Conservation (phyloP, 1,140 invertebrate genomes). For the Chlorops oryzae region DNA sequence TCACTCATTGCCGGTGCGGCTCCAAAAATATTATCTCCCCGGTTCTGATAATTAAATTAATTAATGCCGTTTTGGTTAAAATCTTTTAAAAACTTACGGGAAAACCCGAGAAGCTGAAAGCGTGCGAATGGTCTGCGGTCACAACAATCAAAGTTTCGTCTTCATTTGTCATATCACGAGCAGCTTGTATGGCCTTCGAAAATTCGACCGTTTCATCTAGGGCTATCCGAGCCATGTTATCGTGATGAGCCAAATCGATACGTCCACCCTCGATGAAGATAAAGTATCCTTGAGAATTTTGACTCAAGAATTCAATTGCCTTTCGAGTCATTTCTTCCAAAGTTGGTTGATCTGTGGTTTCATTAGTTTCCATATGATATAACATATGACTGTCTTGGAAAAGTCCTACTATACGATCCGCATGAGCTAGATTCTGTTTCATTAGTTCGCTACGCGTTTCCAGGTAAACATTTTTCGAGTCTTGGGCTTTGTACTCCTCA, state of each 20-base stretch:
- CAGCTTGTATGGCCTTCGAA: conserved; percentile 59
- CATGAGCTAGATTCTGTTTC: conserved; percentile 31
- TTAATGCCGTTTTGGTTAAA: too few species aligned
- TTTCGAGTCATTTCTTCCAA: conserved; percentile 69
- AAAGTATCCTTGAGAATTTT: conserved; percentile 63
- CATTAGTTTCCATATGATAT: conserved; percentile 52
- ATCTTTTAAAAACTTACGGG: too few species aligned
- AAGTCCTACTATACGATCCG: conserved; percentile 50
- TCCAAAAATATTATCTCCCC: conserved; percentile 65
- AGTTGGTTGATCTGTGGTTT: conserved; percentile 56
- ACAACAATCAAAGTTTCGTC: conserved; percentile 64
- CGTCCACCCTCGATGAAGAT: conserved; percentile 61
- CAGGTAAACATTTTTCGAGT: conserved; percentile 54
- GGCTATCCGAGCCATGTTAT: conserved; percentile 57
- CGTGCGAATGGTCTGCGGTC: conserved; percentile 65
- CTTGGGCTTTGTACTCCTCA: conserved; percentile 57
- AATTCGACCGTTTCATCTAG: conserved; percentile 65
- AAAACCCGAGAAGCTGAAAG: conserved; percentile 64
- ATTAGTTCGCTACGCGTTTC: conserved; percentile 55
- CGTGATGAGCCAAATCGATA: conserved; percentile 70
- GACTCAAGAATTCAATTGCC: conserved; percentile 63
- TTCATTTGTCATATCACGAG: conserved; percentile 53
- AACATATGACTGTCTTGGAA: conserved; percentile 53
- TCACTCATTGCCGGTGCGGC: conserved; percentile 26
- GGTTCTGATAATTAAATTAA: too few species aligned